Base-by-base conservation (phyloP, 64 coral and sea anemone genomes). In the Astreopora myriophthalma region DNA sequence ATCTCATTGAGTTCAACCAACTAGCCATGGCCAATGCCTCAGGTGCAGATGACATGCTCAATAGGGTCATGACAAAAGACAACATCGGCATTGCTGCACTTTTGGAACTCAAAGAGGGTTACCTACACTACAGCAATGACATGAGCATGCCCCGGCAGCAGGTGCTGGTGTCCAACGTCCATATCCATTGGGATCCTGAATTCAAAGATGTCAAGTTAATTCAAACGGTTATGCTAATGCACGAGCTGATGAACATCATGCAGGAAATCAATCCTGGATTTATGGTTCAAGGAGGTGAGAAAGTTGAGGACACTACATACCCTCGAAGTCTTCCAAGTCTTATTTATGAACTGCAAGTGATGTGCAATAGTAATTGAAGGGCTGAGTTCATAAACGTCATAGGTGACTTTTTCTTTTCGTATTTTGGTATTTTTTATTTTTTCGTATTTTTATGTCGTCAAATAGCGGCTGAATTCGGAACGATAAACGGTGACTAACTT, bases 41-140 rank as follows among this genome's bases (percentile, higher is more conserved):
- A 69, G 97, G 91, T 26, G 94, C 97, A 20, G 94, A 95, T 24
- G 97, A 99, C 71, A 99, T 99, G 97, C 87, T 99, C 16, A 99
- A 99, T 72, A 86, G 97, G 76, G 97, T 99, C 19, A 99, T 99
- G 97, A 99, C 97, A 4, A 99, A 99, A 68, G 97, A 99, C 81
- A 99, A 99, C 75, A 99, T 99, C 51, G 97, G 94, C 12, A 96
- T 99, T 55, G 94, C 93, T 28, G 97, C 94, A 32, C 48, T 99
- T 7, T 63, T 99, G n/a, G 97, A 99, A 81, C 90, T 95, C 34
- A 99, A 99, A 32, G 94, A 96, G 20, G 87, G 75, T 8, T 93
- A 85, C 63, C 63, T 62, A 9, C 75, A 34, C 6, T 99, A 71
- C 60, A 77, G 62, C 38, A 88, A 83, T 35, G 91, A 91, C 31